phyloP scores from a whole-genome alignment of 37 sponge, comb jelly and placozoan species.

The Diacarnus erythraeanus region DNA sequence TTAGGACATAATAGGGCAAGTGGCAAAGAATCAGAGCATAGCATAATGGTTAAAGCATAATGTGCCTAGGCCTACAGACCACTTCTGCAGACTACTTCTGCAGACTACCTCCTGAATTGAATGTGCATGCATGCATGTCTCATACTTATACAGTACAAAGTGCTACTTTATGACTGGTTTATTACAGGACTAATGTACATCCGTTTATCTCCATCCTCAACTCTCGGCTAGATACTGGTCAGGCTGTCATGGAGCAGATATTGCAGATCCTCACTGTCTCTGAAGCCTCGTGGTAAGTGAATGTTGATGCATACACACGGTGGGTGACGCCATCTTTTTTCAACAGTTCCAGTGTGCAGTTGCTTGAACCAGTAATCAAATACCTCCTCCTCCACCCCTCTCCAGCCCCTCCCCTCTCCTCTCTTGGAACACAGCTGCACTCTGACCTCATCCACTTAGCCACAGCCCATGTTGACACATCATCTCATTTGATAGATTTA shows the following conservation, averaged over 20 bases:
- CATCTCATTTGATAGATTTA: background rate
- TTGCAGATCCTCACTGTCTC: background rate
- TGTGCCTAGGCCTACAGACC: too few relatives aligned
- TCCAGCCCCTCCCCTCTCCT: slow-evolving; percentile 4
- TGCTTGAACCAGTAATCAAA: slow-evolving; percentile 34
- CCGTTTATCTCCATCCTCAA: slow-evolving; percentile 40
- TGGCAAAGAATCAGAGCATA: too few relatives aligned
- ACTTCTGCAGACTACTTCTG: too few relatives aligned
- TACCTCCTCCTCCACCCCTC: slow-evolving; percentile 38
- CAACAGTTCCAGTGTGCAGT: background rate
- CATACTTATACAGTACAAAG: too few relatives aligned
- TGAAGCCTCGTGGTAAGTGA: background rate
- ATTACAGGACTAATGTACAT: slow-evolving; percentile 26
- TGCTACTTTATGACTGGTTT: too few relatives aligned
- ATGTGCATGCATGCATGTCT: too few relatives aligned
- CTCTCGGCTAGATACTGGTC: slow-evolving; percentile 21
- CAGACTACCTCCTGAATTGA: too few relatives aligned
- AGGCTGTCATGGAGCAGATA: slow-evolving; percentile 3
- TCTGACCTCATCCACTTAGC: slow-evolving; percentile 13
- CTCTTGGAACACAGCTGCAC: slow-evolving; percentile 9
- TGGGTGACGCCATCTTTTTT: background rate
- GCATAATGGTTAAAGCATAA: too few relatives aligned
- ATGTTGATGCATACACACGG: too few relatives aligned
- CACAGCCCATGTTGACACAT: background rate
- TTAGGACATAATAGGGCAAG: too few relatives aligned